Percentiles rank a stretch among this genome's conserved stretches.
These are phyloP conservation scores for Drosophila asahinai DNA, from an alignment of 1,140 invertebrate genomes.

Conservation along the genomic window DNA sequence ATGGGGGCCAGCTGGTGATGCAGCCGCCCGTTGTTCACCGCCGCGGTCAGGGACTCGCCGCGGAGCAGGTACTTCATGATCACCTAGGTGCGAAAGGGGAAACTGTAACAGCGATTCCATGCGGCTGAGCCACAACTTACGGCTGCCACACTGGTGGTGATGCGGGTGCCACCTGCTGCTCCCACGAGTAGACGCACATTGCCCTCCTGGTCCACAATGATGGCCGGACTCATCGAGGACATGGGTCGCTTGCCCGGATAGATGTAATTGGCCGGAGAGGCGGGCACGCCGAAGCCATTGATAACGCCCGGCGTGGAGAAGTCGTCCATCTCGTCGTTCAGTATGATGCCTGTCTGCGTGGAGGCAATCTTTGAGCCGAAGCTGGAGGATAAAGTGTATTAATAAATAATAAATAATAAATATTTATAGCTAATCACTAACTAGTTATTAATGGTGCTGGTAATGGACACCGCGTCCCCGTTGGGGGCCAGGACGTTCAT, in stretches of 20 bases:
- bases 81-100: slow-evolving; percentile 84
- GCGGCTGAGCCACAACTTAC: slow-evolving; percentile 31
- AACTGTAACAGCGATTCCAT: background rate
- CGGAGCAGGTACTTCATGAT: slow-evolving; percentile 91
- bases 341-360: slow-evolving; percentile 93
- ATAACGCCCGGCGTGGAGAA: slow-evolving; percentile 93
- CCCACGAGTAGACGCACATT: slow-evolving; percentile 94
- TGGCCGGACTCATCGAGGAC: slow-evolving; percentile 96
- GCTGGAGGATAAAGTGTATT: slow-evolving; percentile 85
- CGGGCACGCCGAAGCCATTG: slow-evolving; percentile 93
- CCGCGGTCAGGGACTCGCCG: slow-evolving; percentile 90
- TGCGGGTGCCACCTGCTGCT: slow-evolving; percentile 96
- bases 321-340: slow-evolving; percentile 98
- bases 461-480: slow-evolving; percentile 97
- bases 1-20: slow-evolving; percentile 98
- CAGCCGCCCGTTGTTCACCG: slow-evolving; percentile 92
- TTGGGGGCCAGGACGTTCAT: slow-evolving; percentile 93
- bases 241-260: slow-evolving; percentile 94
- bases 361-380: slow-evolving; percentile 92
- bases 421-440: slow-evolving; percentile 86
- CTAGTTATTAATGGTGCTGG: slow-evolving; percentile 96
- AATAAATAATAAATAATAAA: background rate
- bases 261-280: slow-evolving; percentile 94
- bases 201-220: slow-evolving; percentile 92
- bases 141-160: slow-evolving; percentile 91